Evolutionary conservation across 30 jellyfish, hydroid and myxozoan species (phyloP), one percentile per base, ranked within the genome.

Genomic region (Turritopsis rubra): DNA sequence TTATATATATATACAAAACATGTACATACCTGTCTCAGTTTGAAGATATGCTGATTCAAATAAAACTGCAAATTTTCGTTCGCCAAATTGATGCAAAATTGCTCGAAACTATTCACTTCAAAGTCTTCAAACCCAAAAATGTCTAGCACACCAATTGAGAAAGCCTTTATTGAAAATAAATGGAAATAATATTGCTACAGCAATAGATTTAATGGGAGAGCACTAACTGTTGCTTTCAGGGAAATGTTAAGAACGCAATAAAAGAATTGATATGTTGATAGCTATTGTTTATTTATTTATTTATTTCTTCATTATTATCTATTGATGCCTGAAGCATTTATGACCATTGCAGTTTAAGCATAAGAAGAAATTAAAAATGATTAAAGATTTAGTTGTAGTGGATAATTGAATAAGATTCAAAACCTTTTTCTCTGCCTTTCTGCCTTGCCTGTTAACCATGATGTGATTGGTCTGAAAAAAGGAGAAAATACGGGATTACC

Each of bases 41-140:
- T 81, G 81, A 94, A 94, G 65, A 90, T 89, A 83, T 88, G 96
- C 72, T 85, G 95, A 82, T 85, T 94, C 83, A 94, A 86, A 53
- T 81, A 94, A 79, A 29, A 86, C 84, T 94, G 99, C 82, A 94
- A 70, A 74, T 84, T 86, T 75, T 94, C 99, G 79, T 94, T 94
- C 31, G 97, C 99, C 66, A 88, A 94, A 73, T 94, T 94, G 79
- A 94, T 89, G 85, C 99, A 94, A 81, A 94, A 94, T 73, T 94
- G 97, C 54, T 94, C 99, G 52, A 94, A 94, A 66, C 97, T 86
- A 83, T 94, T 94, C 79, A 29, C 54, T 60, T 94, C 96, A 81
- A 86, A 89, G 79, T 89, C 96, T 89, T 94, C 99, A 75, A 94
- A 94, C 52, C 99, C 99, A 86, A 94, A 94, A 1, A 94, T 94